phyloP scores from a whole-genome alignment of 2,797 vertebrate genomes.

The Coregonus suidteri region DNA sequence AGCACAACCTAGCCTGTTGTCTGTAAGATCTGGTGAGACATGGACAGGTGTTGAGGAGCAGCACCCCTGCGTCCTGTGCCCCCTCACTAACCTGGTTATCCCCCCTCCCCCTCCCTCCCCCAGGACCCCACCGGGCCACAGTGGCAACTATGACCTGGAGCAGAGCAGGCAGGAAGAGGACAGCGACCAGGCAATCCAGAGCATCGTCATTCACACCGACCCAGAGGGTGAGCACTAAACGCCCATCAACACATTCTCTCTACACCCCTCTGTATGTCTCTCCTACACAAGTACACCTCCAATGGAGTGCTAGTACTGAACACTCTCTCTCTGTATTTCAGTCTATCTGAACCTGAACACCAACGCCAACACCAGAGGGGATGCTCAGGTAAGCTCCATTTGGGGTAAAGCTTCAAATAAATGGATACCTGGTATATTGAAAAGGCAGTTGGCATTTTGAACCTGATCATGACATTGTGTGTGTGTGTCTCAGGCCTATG shows the following conservation, averaged over 20 bases:
- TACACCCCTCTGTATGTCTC: not conserved
- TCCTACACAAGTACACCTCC: too few relatives aligned
- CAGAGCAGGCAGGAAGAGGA: conserved; percentile 66
- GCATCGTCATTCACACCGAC: conserved; percentile 49
- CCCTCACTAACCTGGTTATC: not conserved
- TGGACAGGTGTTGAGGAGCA: too few relatives aligned
- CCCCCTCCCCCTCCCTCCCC: conserved; percentile 44
- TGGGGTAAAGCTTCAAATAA: not conserved
- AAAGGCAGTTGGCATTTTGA: not conserved
- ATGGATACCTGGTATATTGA: not conserved
- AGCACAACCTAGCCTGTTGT: conserved; percentile 37
- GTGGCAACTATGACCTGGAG: conserved; percentile 70
- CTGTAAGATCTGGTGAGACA: conserved; percentile 44
- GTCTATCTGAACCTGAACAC: conserved; percentile 77
- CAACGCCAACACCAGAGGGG: conserved; percentile 81
- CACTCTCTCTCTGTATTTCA: conserved; percentile 46
- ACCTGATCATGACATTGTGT: not conserved
- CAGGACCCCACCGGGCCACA: conserved; percentile 68
- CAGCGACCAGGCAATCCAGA: conserved; percentile 27
- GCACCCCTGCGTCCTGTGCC: not conserved
- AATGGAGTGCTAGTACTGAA: not conserved
- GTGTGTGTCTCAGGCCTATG: conserved; percentile 77
- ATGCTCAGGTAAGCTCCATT: conserved; percentile 70
- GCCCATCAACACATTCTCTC: not conserved
- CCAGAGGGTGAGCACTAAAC: conserved; percentile 63